A percentile compares a stretch with the other conserved stretches of the same genome.
These are phyloP conservation scores for Pristis pectinata DNA, from an alignment of 2,797 vertebrate genomes.

Conservation along the genomic window DNA sequence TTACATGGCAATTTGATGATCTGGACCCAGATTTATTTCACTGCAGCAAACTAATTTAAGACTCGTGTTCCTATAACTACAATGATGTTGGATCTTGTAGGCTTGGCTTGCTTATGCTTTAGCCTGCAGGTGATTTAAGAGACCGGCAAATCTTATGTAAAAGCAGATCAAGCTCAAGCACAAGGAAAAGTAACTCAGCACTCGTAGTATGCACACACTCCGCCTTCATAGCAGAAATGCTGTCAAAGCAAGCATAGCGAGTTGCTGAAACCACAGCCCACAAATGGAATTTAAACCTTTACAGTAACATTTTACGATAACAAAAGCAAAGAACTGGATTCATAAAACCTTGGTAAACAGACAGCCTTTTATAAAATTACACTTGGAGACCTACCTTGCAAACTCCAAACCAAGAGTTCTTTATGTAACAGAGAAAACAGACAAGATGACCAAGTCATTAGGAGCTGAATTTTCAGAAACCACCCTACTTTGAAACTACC, in stretches of 20 bases:
- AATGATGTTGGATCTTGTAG: background rate
- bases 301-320: background rate
- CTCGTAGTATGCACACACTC: background rate
- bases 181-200: background rate
- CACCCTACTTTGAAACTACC: slow-evolving; percentile 9
- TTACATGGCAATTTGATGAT: background rate
- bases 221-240: background rate
- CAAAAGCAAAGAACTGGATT: background rate
- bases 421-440: background rate
- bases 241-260: background rate
- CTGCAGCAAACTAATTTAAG: background rate
- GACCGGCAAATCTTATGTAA: background rate
- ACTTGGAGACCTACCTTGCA: background rate
- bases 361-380: background rate
- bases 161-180: background rate
- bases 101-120: background rate
- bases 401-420: background rate
- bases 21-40: background rate
- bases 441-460: background rate
- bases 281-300: background rate
- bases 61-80: background rate
- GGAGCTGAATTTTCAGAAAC: background rate
- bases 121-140: background rate
- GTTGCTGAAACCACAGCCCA: background rate
- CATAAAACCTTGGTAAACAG: background rate